A percentile compares a stretch with the other conserved stretches of the same genome.
Conservation (phyloP, 2,113 vertebrate species). For the Cheilinus undulatus region DNA sequence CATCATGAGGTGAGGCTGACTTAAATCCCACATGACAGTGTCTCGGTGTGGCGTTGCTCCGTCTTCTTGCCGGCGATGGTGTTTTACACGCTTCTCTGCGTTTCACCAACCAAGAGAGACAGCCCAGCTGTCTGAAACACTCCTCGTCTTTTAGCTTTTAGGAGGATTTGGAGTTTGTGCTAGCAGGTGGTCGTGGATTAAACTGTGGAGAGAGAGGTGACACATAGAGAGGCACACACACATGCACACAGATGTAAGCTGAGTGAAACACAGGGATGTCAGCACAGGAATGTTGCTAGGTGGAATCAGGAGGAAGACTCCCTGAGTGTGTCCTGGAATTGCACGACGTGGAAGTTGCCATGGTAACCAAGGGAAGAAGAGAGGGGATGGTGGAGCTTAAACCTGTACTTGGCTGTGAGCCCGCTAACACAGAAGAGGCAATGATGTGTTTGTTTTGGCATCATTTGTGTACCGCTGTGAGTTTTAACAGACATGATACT, state of each 20-base stretch:
- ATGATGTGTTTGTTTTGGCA: constrained; percentile 28
- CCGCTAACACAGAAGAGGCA: constrained; percentile 30
- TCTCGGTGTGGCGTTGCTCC: constrained; percentile 20
- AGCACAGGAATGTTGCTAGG: constrained; percentile 65
- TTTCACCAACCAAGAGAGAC: constrained; percentile 37
- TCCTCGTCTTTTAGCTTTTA: constrained; percentile 49
- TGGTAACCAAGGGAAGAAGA: constrained; percentile 70
- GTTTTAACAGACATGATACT: constrained; percentile 1
- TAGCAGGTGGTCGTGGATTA: constrained; percentile 61
- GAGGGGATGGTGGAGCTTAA: constrained; percentile 46
- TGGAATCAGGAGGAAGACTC: constrained; percentile 65
- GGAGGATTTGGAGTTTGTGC: constrained; percentile 50
- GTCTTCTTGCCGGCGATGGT: constrained; percentile 22
- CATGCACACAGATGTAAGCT: constrained; percentile 14
- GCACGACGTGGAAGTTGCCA: constrained; percentile 72
- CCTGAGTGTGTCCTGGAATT: constrained; percentile 72
- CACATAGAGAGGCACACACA: constrained; percentile 13
- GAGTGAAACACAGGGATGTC: constrained; percentile 20
- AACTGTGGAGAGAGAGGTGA: constrained; percentile 36
- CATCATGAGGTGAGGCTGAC: constrained; percentile 48
- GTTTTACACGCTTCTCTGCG: constrained; percentile 31
- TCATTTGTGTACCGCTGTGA: constrained; percentile 3
- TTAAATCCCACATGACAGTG: constrained; percentile 56
- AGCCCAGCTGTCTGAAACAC: constrained; percentile 31
- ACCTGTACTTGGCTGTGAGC: constrained; percentile 52